These are phyloP conservation scores for Atherinomorus stipes DNA, from an alignment of 2,113 vertebrate species.

Conservation along the genomic window DNA sequence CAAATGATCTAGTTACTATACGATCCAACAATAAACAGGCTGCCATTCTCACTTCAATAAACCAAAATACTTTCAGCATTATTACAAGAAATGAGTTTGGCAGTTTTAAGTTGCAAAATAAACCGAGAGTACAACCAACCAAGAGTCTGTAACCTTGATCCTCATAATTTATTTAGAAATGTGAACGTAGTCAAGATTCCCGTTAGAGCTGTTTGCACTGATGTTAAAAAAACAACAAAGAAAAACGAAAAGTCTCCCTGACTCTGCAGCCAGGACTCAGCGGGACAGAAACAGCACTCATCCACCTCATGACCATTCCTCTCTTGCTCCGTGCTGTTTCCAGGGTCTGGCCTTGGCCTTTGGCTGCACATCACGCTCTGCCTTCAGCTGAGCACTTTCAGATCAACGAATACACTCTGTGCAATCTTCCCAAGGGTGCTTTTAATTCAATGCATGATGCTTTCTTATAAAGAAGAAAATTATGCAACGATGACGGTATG, in stretches of 20 bases:
- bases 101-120: conserved; percentile 7
- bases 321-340: conserved; percentile 52
- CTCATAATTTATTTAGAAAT: conserved; percentile 29
- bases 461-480: not conserved
- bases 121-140: not conserved
- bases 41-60: conserved; percentile 20
- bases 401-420: conserved; percentile 15
- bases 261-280: conserved; percentile 53
- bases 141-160: conserved; percentile 24
- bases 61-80: conserved; percentile 9
- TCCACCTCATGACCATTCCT: conserved; percentile 67
- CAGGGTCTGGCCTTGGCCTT: conserved; percentile 58
- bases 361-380: conserved; percentile 56
- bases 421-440: conserved; percentile 20
- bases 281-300: conserved; percentile 61
- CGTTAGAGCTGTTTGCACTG: conserved; percentile 30
- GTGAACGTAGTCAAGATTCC: conserved; percentile 24
- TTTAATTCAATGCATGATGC: not conserved
- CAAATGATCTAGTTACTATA: conserved; percentile 23
- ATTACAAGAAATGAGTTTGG: not conserved
- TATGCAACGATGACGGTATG: not conserved
- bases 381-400: conserved; percentile 67
- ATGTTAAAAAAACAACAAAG: conserved; percentile 16
- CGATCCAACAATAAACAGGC: conserved; percentile 25
- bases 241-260: conserved; percentile 19